Base-by-base conservation (phyloP, 2,113 vertebrate genomes). In the Vicugna pacos region DNA sequence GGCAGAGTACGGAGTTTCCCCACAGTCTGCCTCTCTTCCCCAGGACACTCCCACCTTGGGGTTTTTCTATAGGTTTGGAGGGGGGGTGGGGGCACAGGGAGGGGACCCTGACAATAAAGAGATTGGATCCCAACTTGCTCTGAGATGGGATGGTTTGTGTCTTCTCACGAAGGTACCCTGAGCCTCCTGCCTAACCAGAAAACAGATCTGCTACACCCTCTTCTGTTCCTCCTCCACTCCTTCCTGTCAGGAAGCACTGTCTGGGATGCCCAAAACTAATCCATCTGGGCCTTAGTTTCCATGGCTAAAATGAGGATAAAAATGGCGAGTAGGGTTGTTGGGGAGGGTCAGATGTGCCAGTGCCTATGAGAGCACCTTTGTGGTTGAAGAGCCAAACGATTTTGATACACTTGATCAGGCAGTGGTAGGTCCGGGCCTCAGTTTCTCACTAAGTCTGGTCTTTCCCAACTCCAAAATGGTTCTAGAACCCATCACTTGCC, bases 31-130 rank as follows among this genome's bases (percentile, higher is more conserved):
- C 67, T 82, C 46, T 87, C 64, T 10, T 92, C 52, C 95, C 79
- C 95, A 95, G 93, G 97, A 94, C 89, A 97, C 67, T 89, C 93
- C 91, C 80, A 89, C 56, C 85, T 28, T 15, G 64, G 91, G 92
- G 69, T 88, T 98, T 96, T 97, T 94, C 97, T 95, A 97, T 97
- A 95, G 97, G 92, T 91, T 80, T 94, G 96, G 91, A 93, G 79
- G 70, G 75, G 75, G 90, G 70, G 89, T 62, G 70, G 70, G 75
- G 42, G 79, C 46, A 69, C 30, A 75, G 79, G 91, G 84, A 81
- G 76, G 91, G 75, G 42, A 96, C 77, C 85, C 75, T 91, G 69
- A 98, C 52, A 98, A 98, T 98, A 98, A 98, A 98, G 82, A 97
- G 73, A 97, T 97, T 98, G 96, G 93, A 97, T 96, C 89, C 93